phyloP scores from a whole-genome alignment of 2,797 vertebrate genomes.

The Rhincodon typus region DNA sequence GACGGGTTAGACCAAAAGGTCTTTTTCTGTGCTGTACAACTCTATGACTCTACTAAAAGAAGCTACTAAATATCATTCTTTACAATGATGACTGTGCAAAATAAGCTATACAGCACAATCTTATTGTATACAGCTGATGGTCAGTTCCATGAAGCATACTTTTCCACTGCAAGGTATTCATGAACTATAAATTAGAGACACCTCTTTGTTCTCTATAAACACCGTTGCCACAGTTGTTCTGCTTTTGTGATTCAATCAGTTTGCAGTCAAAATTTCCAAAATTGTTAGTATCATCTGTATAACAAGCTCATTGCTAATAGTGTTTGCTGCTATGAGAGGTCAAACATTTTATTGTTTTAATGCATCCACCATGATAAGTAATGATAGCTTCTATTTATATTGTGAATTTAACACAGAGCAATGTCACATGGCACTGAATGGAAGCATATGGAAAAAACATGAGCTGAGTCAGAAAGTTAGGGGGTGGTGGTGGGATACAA shows the following conservation, averaged over 20 bases:
- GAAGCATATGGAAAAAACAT: not conserved
- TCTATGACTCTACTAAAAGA: not conserved
- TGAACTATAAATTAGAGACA: not conserved
- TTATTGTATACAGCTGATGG: not conserved
- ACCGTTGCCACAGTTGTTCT: not conserved
- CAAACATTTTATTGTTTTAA: not conserved
- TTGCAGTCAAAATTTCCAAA: not conserved
- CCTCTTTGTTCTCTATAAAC: not conserved
- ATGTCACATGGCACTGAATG: not conserved
- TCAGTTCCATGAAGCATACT: not conserved
- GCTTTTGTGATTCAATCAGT: not conserved
- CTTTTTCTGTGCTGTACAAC: too few relatives aligned
- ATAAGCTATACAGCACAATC: not conserved
- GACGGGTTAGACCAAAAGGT: too few relatives aligned
- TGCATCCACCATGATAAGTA: not conserved
- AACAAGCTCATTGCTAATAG: not conserved
- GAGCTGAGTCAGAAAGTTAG: not conserved
- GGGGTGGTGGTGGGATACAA: not conserved
- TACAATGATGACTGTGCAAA: not conserved
- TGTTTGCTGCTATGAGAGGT: not conserved
- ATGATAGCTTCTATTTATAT: not conserved
- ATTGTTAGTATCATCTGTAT: not conserved
- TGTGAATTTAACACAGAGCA: not conserved
- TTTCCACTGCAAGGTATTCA: not conserved
- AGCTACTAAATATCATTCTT: not conserved